Base-by-base conservation (phyloP, 92 coral and sea anemone species). In the Parazoanthus atlanticus region DNA sequence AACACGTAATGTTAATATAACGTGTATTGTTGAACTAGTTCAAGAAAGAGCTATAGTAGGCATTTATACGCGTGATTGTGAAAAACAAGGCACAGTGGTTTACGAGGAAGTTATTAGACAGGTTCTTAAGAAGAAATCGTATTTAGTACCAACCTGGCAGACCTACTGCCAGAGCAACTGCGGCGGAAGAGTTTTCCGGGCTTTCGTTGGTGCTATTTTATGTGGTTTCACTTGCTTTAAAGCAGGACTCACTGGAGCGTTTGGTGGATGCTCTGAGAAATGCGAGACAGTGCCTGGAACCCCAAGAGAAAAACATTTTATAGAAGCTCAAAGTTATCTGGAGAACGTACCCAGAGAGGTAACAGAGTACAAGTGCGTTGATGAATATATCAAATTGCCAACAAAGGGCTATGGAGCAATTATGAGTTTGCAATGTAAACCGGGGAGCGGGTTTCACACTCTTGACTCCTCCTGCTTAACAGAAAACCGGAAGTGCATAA, bases 231-330 rank as follows among this genome's bases (percentile, higher is more conserved):
- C 5, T 3, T 56, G 71, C 29, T 33, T 56, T 21, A 25, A 25
- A 10, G 73, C 43, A 56, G 72, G 73, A 81, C 34, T 40, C 31
- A 19, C 71, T 10, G 74, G 71, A 6, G 47, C 71, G 1, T 81
- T 81, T 29, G 85, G 85, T 31, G 85, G 85, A 34, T 81, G 85
- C 33, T 81, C 85, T 34, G 54, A 40, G 21, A 81, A 81, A 11
- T 81, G 85, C 40, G 16, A 49, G 19, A 31, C 85, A 58, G 52
- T 81, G 30, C 74, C 46, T 34, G 85, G 73, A 17, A 49, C 85
- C 29, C 72, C 70, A 5, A 38, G 0, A 31, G 85, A 81, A 47
- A 31, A 9, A 25, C 8, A 23, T 31, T 81, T 81, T 25, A 32
- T 61, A 23, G 47, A 61, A 10, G 30, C 28, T 33, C 54, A 25